Conservation (phyloP, 2,113 vertebrate genomes). For the Patagioenas fasciata region DNA sequence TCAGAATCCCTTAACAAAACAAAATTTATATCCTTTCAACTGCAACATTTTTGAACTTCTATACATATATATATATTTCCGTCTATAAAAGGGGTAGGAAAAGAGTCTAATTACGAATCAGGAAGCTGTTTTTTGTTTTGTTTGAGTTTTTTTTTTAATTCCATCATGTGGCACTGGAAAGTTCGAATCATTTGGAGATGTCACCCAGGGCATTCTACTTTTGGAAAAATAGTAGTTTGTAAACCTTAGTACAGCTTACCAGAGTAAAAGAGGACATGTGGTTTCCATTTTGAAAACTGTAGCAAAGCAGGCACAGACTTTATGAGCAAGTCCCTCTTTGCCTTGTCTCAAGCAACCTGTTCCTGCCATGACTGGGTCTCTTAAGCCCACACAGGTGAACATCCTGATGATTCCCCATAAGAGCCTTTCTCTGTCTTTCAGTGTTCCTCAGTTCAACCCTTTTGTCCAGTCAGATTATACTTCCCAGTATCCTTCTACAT, state of each 20-base stretch:
- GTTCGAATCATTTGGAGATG: background rate
- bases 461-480: background rate
- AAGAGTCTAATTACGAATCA: background rate
- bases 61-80: rapidly evolving
- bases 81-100: background rate
- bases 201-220: background rate
- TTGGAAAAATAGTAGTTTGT: rapidly evolving
- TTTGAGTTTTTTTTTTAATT: background rate
- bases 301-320: background rate
- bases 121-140: background rate
- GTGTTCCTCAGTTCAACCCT: background rate
- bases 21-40: background rate
- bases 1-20: background rate
- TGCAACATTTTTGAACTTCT: background rate
- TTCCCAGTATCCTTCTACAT: background rate
- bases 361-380: background rate
- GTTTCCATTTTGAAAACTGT: background rate
- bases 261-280: background rate
- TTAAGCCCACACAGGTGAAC: background rate
- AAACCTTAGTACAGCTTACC: background rate
- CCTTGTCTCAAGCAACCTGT: background rate
- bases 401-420: background rate
- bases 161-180: background rate
- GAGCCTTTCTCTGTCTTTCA: background rate
- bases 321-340: rapidly evolving